Conservation (phyloP, 1,140 invertebrate species). For the Lordiphosa mommai region DNA sequence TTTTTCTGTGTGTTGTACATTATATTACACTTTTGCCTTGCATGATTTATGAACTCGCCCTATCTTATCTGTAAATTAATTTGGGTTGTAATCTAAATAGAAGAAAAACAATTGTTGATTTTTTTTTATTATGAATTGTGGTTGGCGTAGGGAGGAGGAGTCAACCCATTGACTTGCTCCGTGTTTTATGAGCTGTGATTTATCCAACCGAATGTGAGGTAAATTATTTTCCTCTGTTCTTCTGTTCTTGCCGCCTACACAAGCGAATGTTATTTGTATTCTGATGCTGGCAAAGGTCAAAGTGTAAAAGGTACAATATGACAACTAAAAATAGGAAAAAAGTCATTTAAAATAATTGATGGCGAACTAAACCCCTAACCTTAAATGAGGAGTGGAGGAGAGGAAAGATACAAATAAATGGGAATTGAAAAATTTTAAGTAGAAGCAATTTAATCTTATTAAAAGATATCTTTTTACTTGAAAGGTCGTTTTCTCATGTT, state of each 20-base stretch:
- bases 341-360: not conserved
- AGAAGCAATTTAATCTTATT: too few relatives aligned
- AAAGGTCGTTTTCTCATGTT: too few relatives aligned
- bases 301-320: conserved; percentile 1
- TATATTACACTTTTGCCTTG: conserved; percentile 25
- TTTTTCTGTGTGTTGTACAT: not conserved
- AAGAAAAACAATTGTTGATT: conserved; percentile 50
- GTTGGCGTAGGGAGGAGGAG: too few relatives aligned
- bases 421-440: too few relatives aligned
- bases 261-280: conserved; percentile 18
- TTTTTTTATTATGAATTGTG: conserved; percentile 14
- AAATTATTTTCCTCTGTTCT: conserved; percentile 6
- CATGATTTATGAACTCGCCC: conserved; percentile 35
- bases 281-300: conserved; percentile 19
- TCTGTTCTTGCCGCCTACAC: conserved; percentile 1
- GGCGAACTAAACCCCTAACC: too few relatives aligned
- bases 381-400: too few relatives aligned
- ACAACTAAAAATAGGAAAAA: conserved; percentile 8
- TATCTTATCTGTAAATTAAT: conserved; percentile 61
- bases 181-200: too few relatives aligned
- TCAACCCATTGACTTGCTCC: too few relatives aligned
- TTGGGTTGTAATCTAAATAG: conserved; percentile 27
- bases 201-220: too few relatives aligned
- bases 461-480: too few relatives aligned
- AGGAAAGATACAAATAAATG: too few relatives aligned